phyloP scores from a whole-genome alignment of 2,797 vertebrate species.

The Tiaroga cobitis region DNA sequence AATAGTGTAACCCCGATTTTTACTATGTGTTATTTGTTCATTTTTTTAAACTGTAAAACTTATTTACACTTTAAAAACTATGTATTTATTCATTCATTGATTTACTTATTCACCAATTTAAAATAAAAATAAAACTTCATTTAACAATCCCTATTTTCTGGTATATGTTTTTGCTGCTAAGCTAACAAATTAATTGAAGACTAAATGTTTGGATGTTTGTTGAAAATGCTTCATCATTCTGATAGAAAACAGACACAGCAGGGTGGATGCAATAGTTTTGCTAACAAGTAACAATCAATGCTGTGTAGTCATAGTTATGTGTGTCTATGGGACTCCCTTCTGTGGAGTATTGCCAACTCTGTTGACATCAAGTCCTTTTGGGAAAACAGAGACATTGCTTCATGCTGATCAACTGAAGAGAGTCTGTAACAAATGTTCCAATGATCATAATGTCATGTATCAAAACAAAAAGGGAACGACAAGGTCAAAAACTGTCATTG shows the following conservation, averaged over 20 bases:
- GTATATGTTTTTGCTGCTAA: background rate
- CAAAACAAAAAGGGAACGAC: slow-evolving; percentile 22
- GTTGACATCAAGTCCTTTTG: background rate
- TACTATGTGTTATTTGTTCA: too few relatives aligned
- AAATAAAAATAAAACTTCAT: background rate
- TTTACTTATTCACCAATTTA: too few relatives aligned
- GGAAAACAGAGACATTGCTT: background rate
- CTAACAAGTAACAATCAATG: background rate
- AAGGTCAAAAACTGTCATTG: background rate
- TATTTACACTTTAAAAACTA: too few relatives aligned
- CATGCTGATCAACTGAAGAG: background rate
- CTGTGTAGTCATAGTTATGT: slow-evolving; percentile 9
- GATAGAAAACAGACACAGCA: slow-evolving; percentile 5
- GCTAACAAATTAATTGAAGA: background rate
- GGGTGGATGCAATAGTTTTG: slow-evolving; percentile 5
- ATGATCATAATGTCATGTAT: background rate
- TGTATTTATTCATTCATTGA: too few relatives aligned
- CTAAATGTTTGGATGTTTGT: background rate
- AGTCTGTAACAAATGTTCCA: background rate
- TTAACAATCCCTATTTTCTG: background rate
- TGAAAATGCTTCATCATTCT: background rate
- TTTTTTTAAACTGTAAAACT: too few relatives aligned
- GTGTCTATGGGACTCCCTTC: background rate
- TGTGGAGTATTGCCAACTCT: background rate
- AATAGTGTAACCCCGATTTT: too few relatives aligned